phyloP scores from a whole-genome alignment of 2,113 vertebrate genomes.

The Bufo gargarizans region DNA sequence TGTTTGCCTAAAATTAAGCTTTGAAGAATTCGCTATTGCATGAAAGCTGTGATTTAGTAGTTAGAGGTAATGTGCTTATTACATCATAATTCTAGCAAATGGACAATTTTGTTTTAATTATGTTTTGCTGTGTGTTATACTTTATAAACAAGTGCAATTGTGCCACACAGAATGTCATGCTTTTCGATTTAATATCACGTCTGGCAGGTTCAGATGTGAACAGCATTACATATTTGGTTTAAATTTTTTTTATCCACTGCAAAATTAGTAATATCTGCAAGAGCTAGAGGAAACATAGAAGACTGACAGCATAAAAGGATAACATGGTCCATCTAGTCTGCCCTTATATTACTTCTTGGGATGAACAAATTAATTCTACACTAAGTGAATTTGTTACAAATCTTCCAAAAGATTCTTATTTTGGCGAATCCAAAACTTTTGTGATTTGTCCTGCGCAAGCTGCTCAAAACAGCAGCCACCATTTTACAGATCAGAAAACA shows the following conservation, averaged over 20 bases:
- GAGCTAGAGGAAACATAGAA: too few species aligned
- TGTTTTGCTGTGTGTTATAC: conserved; percentile 8
- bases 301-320: too few species aligned
- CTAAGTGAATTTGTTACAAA: too few species aligned
- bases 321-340: too few species aligned
- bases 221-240: not conserved
- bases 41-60: conserved; percentile 24
- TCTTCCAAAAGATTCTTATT: too few species aligned
- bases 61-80: conserved; percentile 47
- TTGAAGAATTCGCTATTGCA: conserved; percentile 30
- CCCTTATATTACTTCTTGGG: too few species aligned
- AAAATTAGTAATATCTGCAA: not conserved
- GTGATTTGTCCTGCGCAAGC: too few species aligned
- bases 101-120: conserved; percentile 36
- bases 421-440: too few species aligned
- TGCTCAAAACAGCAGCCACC: too few species aligned
- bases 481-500: too few species aligned
- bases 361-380: too few species aligned
- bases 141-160: not conserved
- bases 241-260: not conserved
- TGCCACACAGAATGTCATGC: conserved; percentile 15
- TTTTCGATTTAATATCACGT: not conserved
- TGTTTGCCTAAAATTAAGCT: conserved; percentile 32
- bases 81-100: conserved; percentile 30
- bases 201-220: not conserved